A percentile compares a stretch with the other conserved stretches of the same genome.
Evolutionary conservation across 2,888 invertebrate genomes (phyloP).

Genomic region (Drosophila atripex): DNA sequence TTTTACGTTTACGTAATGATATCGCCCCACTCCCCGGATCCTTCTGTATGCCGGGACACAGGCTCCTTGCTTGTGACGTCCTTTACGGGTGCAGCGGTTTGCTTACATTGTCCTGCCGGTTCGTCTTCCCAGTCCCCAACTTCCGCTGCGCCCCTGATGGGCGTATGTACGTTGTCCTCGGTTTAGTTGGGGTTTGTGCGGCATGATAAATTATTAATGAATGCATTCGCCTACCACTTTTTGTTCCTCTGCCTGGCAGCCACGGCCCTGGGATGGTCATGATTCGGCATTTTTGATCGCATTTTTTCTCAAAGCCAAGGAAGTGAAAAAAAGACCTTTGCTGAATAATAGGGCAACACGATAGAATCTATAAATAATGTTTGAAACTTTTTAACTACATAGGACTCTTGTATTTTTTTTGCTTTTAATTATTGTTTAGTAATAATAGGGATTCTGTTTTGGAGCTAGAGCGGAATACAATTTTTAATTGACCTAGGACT

Average conservation of each 20-base stretch:
- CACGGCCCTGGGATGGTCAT: not conserved
- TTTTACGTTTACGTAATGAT: constrained; percentile 77
- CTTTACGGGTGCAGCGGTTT: constrained; percentile 56
- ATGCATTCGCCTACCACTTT: constrained; percentile 69
- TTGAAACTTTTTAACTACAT: not conserved
- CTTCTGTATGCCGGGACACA: constrained; percentile 42
- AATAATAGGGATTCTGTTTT: too few species aligned
- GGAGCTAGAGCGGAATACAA: too few species aligned
- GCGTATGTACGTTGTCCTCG: constrained; percentile 28
- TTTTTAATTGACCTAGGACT: too few species aligned
- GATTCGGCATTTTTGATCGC: not conserved
- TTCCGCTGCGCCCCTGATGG: not conserved
- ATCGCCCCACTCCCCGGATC: constrained; percentile 44
- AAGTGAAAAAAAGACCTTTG: not conserved
- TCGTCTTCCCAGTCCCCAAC: constrained; percentile 15
- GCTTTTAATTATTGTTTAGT: too few species aligned
- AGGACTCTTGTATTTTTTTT: too few species aligned
- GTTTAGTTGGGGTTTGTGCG: constrained; percentile 65
- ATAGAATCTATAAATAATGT: not conserved
- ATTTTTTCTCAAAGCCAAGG: not conserved
- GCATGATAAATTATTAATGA: constrained; percentile 75
- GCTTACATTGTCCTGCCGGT: constrained; percentile 48
- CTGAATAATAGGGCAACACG: not conserved
- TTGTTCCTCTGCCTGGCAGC: constrained; percentile 31
- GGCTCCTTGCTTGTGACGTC: constrained; percentile 44